Evolutionary conservation across 2,888 invertebrate species (phyloP).

Genomic region (Norana najaformis): DNA sequence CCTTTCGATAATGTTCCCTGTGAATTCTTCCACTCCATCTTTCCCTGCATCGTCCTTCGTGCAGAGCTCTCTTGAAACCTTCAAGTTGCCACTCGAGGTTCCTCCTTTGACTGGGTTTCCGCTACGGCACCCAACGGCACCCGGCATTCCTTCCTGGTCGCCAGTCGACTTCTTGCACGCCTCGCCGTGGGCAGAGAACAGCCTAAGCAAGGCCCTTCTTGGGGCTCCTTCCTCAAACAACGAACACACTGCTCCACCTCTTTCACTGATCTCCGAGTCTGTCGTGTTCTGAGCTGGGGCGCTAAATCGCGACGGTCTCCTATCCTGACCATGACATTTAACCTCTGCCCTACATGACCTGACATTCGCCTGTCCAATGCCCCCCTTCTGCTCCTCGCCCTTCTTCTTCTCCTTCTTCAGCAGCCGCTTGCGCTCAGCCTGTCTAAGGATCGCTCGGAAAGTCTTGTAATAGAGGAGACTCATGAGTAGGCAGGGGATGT

Average conservation of each 20-base stretch:
- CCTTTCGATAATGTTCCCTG: neutral
- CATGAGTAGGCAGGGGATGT: neutral
- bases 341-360: neutral
- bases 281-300: neutral
- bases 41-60: neutral
- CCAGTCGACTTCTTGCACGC: neutral
- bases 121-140: neutral
- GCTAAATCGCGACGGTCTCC: neutral
- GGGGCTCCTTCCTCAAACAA: neutral
- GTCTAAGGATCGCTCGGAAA: neutral
- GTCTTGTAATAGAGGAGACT: constrained; percentile 4
- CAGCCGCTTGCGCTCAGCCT: neutral
- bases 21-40: neutral
- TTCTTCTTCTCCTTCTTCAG: neutral
- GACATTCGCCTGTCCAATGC: neutral
- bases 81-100: neutral
- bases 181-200: neutral
- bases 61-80: neutral
- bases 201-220: neutral
- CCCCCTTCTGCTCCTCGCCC: neutral
- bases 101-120: neutral
- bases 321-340: neutral
- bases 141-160: neutral
- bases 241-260: neutral
- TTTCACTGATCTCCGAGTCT: neutral